Evolutionary conservation across 2,113 vertebrate species (phyloP), one percentile per base, ranked within the genome.

Genomic region (Catharus minimus): DNA sequence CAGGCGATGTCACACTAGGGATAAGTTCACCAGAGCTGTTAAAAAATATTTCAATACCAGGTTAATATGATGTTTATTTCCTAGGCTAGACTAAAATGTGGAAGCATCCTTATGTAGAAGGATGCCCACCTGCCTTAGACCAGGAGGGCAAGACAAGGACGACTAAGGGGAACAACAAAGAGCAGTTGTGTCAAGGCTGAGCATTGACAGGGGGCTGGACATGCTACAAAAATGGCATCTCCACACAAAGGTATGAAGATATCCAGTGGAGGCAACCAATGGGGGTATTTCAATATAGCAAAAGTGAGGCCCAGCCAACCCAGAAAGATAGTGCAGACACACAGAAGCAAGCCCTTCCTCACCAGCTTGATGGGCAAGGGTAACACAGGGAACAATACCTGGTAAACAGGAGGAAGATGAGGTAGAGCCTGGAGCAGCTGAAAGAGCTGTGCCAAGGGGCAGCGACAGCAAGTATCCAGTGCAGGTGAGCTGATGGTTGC

Each of bases 261-360:
- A 53, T 71, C 55, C 82, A 73, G 21, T 38, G 52, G 32, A 90
- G 43, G 15, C 43, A 71, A 53, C 22, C 8, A 19, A 49, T 0
- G 0, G 46, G 23, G 5, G 7, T 58, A 57, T n/a, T 78, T 78
- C 21, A 43, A 17, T 32, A 65, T 0, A n/a, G 24, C 41, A 74
- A 52, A 83, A 83, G 33, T 41, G 53, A 83, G 46, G 53, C 28
- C 81, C 8, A 3, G 21, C 26, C 89, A 89, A 57, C 49, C 44
- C 81, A 89, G 33, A 76, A 49, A 55, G 46, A 78, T 6, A 2
- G 32, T 32, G n/a, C 53, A 69, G 55, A 89, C 18, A 61, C 3
- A 1, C 30, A 55, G 5, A 4, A 71, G 30, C 0, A 0, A 77
- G 28, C 21, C 19, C 44, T 58, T 82, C 72, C 47, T 71, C 15